Conservation (phyloP, 2,113 vertebrate genomes). For the cattle (Bos taurus) region DNA sequence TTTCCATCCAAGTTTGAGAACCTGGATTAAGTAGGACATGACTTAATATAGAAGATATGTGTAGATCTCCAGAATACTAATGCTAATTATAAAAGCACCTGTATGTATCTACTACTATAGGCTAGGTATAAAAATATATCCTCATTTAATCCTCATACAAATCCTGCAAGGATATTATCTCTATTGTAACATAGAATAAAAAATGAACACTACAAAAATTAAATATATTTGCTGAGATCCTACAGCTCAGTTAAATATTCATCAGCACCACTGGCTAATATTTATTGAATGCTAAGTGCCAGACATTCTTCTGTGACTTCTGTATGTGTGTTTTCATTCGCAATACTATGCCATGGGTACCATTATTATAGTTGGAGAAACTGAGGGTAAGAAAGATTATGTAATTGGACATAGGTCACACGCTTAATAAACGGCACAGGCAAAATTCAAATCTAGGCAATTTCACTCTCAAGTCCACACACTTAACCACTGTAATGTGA, state of each 20-base stretch:
- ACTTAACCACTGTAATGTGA: neutral
- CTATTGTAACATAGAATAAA: neutral
- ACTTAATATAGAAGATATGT: neutral
- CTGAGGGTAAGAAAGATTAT: neutral
- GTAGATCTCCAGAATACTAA: neutral
- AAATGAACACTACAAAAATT: neutral
- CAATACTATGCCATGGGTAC: neutral
- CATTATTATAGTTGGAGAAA: neutral
- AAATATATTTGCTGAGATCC: neutral
- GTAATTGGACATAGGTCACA: neutral
- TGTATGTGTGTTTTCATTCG: neutral
- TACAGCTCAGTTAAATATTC: neutral
- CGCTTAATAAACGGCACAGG: neutral
- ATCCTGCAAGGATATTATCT: neutral
- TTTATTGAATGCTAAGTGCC: neutral
- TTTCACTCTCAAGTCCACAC: neutral
- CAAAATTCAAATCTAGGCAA: neutral
- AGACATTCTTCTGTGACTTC: neutral
- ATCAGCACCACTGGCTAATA: neutral
- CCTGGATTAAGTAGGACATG: neutral
- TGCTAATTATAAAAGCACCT: neutral
- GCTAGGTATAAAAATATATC: neutral
- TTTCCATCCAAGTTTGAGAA: neutral
- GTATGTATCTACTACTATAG: neutral
- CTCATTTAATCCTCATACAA: neutral